phyloP scores from a whole-genome alignment of 2,113 vertebrate genomes.

The Barnardius zonarius region DNA sequence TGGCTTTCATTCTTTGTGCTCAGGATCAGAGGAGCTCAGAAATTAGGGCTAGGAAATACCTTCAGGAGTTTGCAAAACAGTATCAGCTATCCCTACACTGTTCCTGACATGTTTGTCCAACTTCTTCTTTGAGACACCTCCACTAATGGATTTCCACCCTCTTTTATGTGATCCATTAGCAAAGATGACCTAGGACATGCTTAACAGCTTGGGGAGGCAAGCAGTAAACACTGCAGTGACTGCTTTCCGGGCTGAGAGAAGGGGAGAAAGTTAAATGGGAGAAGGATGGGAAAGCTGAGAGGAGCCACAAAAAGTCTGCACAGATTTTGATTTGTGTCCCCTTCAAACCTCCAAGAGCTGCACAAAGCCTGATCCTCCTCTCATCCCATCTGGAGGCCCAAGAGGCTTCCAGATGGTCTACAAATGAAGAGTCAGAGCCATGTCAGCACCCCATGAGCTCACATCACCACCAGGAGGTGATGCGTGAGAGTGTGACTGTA shows the following conservation, averaged over 20 bases:
- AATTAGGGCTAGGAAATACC: not conserved
- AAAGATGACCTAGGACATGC: not conserved
- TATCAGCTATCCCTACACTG: not conserved
- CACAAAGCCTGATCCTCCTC: not conserved
- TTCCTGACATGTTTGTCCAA: not conserved
- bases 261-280: not conserved
- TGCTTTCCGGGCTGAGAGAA: not conserved
- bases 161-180: not conserved
- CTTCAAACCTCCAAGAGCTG: not conserved
- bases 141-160: not conserved
- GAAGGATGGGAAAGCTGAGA: not conserved
- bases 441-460: not conserved
- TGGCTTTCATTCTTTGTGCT: not conserved
- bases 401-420: not conserved
- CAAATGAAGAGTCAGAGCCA: not conserved
- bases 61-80: not conserved
- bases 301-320: not conserved
- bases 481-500: not conserved
- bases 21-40: not conserved
- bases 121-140: not conserved
- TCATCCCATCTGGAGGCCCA: not conserved
- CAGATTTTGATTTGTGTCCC: not conserved
- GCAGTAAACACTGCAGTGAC: not conserved
- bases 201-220: not conserved
- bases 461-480: not conserved